phyloP scores from a whole-genome alignment of 1,140 invertebrate genomes.

The Latrodectus geometricus region DNA sequence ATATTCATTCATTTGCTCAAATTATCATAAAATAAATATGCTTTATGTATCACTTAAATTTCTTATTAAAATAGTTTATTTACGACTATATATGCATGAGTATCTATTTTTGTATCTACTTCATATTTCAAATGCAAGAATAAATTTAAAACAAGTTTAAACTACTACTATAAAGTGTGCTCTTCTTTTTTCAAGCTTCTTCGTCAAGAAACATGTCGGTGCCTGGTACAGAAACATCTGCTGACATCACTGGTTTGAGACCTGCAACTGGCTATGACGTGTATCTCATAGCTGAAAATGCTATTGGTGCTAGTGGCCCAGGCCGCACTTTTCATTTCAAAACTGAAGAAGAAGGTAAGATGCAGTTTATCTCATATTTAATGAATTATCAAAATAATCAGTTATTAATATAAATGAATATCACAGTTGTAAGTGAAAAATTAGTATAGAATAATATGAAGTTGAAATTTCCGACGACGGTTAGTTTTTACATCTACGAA shows the following conservation, averaged over 20 bases:
- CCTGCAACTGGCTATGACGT: constrained; percentile 68
- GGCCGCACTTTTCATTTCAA: constrained; percentile 66
- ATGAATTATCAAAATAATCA: too few species aligned
- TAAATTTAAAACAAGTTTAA: background rate
- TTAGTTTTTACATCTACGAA: too few species aligned
- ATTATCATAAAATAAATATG: too few species aligned
- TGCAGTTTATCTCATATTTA: too few species aligned
- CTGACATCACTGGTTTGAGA: constrained; percentile 76
- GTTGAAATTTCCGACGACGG: too few species aligned
- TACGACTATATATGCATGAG: background rate
- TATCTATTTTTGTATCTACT: background rate
- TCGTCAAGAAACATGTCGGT: constrained; percentile 62
- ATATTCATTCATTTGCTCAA: too few species aligned
- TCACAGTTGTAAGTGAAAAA: too few species aligned
- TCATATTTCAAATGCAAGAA: background rate
- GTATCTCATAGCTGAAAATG: constrained; percentile 68
- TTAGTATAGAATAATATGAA: too few species aligned
- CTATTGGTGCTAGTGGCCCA: constrained; percentile 67
- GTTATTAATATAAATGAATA: too few species aligned
- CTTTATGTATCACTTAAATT: too few species aligned
- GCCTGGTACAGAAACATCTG: constrained; percentile 60
- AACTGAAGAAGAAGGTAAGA: constrained; percentile 68
- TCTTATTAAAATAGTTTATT: too few species aligned
- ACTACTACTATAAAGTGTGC: background rate
- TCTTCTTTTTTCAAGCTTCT: background rate